These are phyloP conservation scores for Schizotus pectinicornis DNA, from an alignment of 2,888 invertebrate species.

Conservation along the genomic window DNA sequence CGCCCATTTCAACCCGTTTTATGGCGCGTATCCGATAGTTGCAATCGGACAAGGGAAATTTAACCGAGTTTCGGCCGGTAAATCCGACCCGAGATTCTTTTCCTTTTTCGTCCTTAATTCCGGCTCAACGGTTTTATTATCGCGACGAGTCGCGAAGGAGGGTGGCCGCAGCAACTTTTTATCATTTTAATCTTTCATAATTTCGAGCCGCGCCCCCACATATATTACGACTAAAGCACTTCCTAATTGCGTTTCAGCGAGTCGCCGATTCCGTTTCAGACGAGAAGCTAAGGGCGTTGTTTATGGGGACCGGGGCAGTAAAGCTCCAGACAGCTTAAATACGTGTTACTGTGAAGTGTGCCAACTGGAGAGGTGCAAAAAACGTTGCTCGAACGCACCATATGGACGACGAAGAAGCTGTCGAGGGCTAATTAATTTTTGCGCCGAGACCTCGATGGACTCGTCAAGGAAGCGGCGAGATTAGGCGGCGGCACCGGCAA, in stretches of 20 bases:
- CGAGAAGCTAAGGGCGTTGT: conserved; percentile 33
- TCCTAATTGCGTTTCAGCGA: conserved; percentile 39
- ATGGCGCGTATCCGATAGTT: conserved; percentile 41
- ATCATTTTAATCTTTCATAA: neutral
- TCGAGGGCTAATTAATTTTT: conserved; percentile 46
- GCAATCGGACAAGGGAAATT: conserved; percentile 30
- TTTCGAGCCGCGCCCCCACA: conserved; percentile 1
- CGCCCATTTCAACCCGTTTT: conserved; percentile 34
- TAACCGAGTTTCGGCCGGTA: conserved; percentile 17
- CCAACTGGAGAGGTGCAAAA: conserved; percentile 46
- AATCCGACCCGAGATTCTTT: conserved; percentile 14
- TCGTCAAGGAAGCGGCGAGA: neutral
- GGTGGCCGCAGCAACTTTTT: no score
- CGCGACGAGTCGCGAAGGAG: no score
- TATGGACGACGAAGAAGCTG: conserved; percentile 35
- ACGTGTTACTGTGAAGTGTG: conserved; percentile 50
- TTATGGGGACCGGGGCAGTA: conserved; percentile 41
- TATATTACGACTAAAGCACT: conserved; percentile 35
- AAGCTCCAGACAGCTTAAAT: conserved; percentile 49
- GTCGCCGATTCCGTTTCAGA: conserved; percentile 23
- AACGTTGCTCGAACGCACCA: conserved; percentile 39
- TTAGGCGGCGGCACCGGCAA: no score
- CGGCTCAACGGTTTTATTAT: no score
- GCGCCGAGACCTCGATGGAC: conserved; percentile 17
- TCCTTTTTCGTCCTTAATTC: neutral